phyloP scores from a whole-genome alignment of 2,888 invertebrate genomes.

The Drosophila kanekoi region DNA sequence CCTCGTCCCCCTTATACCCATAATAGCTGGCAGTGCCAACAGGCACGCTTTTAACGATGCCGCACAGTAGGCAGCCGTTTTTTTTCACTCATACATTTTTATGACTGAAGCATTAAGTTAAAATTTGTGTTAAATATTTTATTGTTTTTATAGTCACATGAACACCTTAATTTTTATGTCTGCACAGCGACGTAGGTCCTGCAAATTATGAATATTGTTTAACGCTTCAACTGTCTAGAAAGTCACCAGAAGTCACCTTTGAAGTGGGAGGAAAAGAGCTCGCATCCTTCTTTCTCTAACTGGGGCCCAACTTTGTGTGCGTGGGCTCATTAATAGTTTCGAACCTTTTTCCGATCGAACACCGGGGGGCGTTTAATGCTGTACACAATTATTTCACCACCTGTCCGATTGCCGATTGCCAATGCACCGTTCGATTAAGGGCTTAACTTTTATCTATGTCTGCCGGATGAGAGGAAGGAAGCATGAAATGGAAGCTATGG shows the following conservation, averaged over 20 bases:
- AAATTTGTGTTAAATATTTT: conserved; percentile 81
- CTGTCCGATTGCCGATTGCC: conserved; percentile 27
- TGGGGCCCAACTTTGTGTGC: conserved; percentile 14
- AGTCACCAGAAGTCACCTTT: neutral
- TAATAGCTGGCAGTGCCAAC: conserved; percentile 24
- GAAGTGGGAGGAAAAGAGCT: neutral
- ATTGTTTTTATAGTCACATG: conserved; percentile 76
- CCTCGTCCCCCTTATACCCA: neutral
- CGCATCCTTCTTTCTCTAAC: neutral
- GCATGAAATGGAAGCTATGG: neutral
- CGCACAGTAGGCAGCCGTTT: conserved; percentile 53
- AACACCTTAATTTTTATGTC: conserved; percentile 66
- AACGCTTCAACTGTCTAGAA: conserved; percentile 1
- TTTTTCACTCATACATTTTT: conserved; percentile 69
- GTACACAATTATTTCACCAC: conserved; percentile 19
- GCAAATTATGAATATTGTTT: conserved; percentile 51
- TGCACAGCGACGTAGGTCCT: conserved; percentile 23
- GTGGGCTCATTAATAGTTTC: conserved; percentile 56
- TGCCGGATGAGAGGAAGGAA: neutral
- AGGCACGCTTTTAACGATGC: conserved; percentile 50
- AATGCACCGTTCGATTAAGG: conserved; percentile 28
- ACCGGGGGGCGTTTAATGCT: conserved; percentile 14
- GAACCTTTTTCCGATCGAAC: conserved; percentile 26
- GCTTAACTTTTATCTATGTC: conserved; percentile 8
- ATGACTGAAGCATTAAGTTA: conserved; percentile 72